Conservation (phyloP, 2,797 vertebrate genomes). For the Lindbergichthys nudifrons region DNA sequence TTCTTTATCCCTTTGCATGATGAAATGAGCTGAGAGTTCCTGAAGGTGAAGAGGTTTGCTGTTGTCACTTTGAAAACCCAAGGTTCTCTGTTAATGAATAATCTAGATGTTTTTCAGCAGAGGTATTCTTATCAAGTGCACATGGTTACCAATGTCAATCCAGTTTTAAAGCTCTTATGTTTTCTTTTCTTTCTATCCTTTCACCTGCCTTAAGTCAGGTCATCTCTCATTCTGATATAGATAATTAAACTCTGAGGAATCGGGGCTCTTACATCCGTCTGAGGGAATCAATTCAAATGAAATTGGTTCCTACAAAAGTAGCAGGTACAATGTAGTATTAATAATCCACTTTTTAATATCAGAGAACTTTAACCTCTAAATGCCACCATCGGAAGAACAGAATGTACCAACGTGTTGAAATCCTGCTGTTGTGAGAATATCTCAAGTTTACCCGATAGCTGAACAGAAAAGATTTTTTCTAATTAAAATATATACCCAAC, state of each 20-base stretch:
- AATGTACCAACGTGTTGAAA: background rate
- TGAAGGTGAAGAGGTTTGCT: conserved; percentile 42
- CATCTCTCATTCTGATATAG: conserved; percentile 15
- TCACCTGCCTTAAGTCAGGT: conserved; percentile 15
- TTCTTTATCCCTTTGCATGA: conserved; percentile 21
- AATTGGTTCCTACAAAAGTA: background rate
- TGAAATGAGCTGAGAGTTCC: conserved; percentile 25
- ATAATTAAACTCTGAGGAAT: conserved; percentile 14
- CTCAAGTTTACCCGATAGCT: conserved; percentile 5
- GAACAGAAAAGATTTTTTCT: conserved; percentile 30
- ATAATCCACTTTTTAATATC: conserved; percentile 8
- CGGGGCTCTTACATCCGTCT: conserved; percentile 1
- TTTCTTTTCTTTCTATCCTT: conserved; percentile 1
- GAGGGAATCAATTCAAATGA: conserved; percentile 13
- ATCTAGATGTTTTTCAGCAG: conserved; percentile 8
- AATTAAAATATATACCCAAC: conserved; percentile 21
- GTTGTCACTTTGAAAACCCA: conserved; percentile 27
- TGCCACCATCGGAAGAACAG: conserved; percentile 3
- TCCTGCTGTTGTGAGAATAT: background rate
- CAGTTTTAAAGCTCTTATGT: conserved; percentile 1
- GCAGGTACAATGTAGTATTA: background rate
- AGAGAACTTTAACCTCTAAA: conserved; percentile 12
- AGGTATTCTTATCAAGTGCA: conserved; percentile 6
- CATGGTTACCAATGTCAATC: background rate
- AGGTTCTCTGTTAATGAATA: conserved; percentile 15